Conservation (phyloP, 2,797 vertebrate species). For the Babyrousa celebensis region DNA sequence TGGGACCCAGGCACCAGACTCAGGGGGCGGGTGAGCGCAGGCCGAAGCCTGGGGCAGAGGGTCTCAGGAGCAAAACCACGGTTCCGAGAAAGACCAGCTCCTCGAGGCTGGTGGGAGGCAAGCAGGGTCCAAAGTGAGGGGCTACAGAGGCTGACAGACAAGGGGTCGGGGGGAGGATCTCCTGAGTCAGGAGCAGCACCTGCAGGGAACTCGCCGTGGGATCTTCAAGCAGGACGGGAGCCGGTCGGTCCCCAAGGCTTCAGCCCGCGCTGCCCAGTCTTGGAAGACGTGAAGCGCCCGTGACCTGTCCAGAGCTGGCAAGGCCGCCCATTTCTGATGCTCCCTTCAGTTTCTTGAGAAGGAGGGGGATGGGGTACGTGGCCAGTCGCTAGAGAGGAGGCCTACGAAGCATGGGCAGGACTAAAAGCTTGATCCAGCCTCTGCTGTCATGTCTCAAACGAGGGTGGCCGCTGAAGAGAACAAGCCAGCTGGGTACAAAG, state of each 20-base stretch:
- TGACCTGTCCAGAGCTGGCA: background rate
- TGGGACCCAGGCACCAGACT: background rate
- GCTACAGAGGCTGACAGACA: background rate
- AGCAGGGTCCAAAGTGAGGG: conserved; percentile 18
- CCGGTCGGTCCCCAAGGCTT: background rate
- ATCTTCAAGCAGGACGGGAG: background rate
- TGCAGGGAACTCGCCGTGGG: background rate
- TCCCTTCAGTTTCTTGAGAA: conserved; percentile 1
- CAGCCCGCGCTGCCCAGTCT: background rate
- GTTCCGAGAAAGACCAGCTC: background rate
- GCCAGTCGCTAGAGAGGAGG: background rate
- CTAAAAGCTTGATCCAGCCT: background rate
- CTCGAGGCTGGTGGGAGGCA: background rate
- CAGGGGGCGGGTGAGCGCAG: background rate
- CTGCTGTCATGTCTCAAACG: conserved; percentile 3
- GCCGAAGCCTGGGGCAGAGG: background rate
- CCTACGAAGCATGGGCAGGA: background rate
- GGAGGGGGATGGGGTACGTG: background rate
- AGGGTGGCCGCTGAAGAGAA: background rate
- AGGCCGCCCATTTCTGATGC: background rate
- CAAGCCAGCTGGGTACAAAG: background rate
- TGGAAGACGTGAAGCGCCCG: background rate
- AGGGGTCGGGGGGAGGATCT: background rate
- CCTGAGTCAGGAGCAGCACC: background rate
- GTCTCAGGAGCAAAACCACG: conserved; percentile 6